Evolutionary conservation across 1,140 invertebrate species (phyloP).

Genomic region (Tetramorium alpestre): DNA sequence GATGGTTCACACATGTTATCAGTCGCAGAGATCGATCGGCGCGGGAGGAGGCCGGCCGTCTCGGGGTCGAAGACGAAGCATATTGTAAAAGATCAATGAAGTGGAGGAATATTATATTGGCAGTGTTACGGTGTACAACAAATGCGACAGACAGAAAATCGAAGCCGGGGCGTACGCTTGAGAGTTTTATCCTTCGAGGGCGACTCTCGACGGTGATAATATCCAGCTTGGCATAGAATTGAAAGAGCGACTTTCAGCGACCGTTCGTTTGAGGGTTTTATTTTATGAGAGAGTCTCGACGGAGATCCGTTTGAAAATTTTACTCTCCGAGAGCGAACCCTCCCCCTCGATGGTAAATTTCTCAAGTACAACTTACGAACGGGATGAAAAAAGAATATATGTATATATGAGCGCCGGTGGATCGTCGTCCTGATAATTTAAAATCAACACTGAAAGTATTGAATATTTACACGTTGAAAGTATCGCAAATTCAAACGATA

Average conservation of each 20-base stretch:
- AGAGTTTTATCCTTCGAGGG: not conserved
- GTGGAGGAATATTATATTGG: slow-evolving; percentile 52
- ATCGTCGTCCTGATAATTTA: slow-evolving; percentile 14
- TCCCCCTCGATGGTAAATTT: slow-evolving; percentile 9
- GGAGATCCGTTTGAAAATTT: slow-evolving; percentile 14
- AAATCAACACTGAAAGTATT: not conserved
- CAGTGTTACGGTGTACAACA: slow-evolving; percentile 46
- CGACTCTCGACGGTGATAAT: slow-evolving; percentile 5
- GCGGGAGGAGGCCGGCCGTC: not conserved
- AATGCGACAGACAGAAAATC: slow-evolving; percentile 24
- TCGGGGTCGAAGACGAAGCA: slow-evolving; percentile 42
- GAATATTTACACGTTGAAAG: slow-evolving; percentile 3
- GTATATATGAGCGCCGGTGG: not conserved
- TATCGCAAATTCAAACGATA: slow-evolving; percentile 3
- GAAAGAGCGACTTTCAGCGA: not conserved
- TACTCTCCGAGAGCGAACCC: not conserved
- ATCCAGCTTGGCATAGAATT: not conserved
- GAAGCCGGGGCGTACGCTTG: not conserved
- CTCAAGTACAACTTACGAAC: slow-evolving; percentile 17
- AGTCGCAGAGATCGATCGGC: slow-evolving; percentile 52
- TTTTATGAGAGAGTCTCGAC: slow-evolving; percentile 1
- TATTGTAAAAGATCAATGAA: slow-evolving; percentile 48
- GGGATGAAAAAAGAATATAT: slow-evolving; percentile 11
- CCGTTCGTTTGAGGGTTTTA: slow-evolving; percentile 2
- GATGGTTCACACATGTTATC: slow-evolving; percentile 38